Base-by-base conservation (phyloP, 2,113 vertebrate genomes). In the Bos javanicus region DNA sequence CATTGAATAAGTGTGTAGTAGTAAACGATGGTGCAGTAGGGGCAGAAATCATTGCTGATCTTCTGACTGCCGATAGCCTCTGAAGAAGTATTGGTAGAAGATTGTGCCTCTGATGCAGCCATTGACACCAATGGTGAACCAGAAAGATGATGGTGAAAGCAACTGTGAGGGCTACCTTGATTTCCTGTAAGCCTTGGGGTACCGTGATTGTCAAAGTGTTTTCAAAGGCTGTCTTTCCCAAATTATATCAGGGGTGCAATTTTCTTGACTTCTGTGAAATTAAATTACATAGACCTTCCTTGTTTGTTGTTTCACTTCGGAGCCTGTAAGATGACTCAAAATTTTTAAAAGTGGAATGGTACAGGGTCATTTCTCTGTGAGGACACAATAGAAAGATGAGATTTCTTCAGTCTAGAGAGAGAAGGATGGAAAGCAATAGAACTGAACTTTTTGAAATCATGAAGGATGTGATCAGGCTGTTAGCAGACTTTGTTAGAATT, bases 131-230 rank as follows among this genome's bases (percentile, higher is more conserved):
- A 99, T 36, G 99, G 98, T 99, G 99, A 98, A 98, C 95, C 99
- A 99, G 94, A 98, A 99, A 90, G 99, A 99, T 1, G 99, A 99
- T 91, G 98, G 98, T 93, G 99, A 99, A 98, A 99, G 99, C 98
- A 99, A 99, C 98, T 99, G 99, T 98, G 99, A 99, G 98, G 99
- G 99, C 99, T 99, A 99, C 98, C 99, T 99, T 78, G 99, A 99
- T 99, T 98, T 99, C 99, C 94, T 99, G 99, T 99, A 99, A 99
- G 99, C 99, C 92, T 94, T 74, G 92, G 97, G 95, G 88, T 87
- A 76, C 30, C 64, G 28, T 86, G 56, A 74, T 97, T 95, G 33
- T 93, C 62, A 43, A 36, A 91, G 21, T 80, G 30, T 76, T 97
- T 98, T 94, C 71, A 60, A 90, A 97, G 92, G 81, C 59, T 94